Evolutionary conservation across 1,140 invertebrate species (phyloP).

Genomic region (Notospermus geniculatus): DNA sequence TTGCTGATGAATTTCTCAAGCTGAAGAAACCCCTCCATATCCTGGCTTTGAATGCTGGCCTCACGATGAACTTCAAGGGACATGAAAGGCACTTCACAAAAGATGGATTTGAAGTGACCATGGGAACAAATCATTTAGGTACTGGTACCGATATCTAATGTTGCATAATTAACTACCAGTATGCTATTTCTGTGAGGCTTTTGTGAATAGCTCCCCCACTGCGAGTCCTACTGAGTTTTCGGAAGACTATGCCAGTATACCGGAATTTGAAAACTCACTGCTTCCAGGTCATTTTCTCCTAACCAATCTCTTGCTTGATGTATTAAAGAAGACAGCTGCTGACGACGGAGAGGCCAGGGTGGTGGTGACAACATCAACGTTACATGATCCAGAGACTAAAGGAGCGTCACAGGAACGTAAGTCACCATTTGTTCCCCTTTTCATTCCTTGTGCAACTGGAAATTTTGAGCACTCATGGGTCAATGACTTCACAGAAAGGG

Average conservation of each 20-base stretch:
- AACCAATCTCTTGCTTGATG: conserved; percentile 8
- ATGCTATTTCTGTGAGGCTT: neutral
- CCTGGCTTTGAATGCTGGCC: conserved; percentile 32
- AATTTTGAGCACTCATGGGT: too few species aligned
- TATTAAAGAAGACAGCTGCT: neutral
- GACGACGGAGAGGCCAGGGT: conserved; percentile 1
- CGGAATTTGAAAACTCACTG: conserved; percentile 9
- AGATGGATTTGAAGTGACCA: conserved; percentile 29
- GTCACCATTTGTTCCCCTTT: too few species aligned
- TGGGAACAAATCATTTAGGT: conserved; percentile 18
- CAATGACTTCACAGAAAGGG: too few species aligned
- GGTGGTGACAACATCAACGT: neutral
- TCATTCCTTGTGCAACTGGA: too few species aligned
- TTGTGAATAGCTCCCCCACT: too few species aligned
- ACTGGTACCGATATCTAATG: too few species aligned
- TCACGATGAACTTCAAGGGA: conserved; percentile 20
- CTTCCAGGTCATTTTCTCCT: conserved; percentile 18
- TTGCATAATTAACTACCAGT: too few species aligned
- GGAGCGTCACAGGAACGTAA: too few species aligned
- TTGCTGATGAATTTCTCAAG: conserved; percentile 42
- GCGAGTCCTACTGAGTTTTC: too few species aligned
- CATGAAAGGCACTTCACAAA: conserved; percentile 17
- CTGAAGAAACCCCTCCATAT: conserved; percentile 71
- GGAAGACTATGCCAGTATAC: too few species aligned
- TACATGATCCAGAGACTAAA: neutral